phyloP scores from a whole-genome alignment of 2,888 invertebrate species.

The Cordilura impudica region DNA sequence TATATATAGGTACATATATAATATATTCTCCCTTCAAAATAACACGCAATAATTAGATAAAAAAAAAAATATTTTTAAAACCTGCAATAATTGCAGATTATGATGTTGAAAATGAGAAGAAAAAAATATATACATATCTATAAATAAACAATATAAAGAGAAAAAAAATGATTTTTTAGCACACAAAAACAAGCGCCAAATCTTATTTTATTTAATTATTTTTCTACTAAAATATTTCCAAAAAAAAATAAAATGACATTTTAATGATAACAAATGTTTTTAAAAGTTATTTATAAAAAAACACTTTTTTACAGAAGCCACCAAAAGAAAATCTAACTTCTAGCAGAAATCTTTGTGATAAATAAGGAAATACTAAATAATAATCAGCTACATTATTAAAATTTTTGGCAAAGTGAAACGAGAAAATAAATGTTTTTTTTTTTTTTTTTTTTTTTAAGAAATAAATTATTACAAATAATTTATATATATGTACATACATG shows the following conservation, averaged over 20 bases:
- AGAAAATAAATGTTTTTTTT: too few species aligned
- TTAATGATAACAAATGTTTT: slow-evolving; percentile 27
- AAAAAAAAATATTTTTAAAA: slow-evolving; percentile 14
- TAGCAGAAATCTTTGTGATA: too few species aligned
- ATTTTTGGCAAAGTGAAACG: too few species aligned
- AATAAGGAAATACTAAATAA: too few species aligned
- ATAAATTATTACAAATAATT: too few species aligned
- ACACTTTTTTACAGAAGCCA: neutral
- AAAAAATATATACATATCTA: neutral
- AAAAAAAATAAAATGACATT: slow-evolving; percentile 23
- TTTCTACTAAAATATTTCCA: slow-evolving; percentile 15
- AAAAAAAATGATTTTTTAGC: slow-evolving; percentile 23
- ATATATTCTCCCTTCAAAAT: slow-evolving; percentile 48
- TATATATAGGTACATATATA: too few species aligned
- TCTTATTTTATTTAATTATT: neutral
- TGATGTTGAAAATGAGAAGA: neutral
- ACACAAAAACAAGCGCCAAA: neutral
- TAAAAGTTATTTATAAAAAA: neutral
- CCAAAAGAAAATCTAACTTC: too few species aligned
- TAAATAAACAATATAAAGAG: slow-evolving; percentile 40
- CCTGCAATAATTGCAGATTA: slow-evolving; percentile 19
- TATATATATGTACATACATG: too few species aligned
- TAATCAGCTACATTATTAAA: too few species aligned
- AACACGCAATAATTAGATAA: slow-evolving; percentile 51
- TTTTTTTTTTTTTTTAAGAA: too few species aligned